Evolutionary conservation across 2,113 vertebrate species (phyloP).

Genomic region (Symphodus melops): DNA sequence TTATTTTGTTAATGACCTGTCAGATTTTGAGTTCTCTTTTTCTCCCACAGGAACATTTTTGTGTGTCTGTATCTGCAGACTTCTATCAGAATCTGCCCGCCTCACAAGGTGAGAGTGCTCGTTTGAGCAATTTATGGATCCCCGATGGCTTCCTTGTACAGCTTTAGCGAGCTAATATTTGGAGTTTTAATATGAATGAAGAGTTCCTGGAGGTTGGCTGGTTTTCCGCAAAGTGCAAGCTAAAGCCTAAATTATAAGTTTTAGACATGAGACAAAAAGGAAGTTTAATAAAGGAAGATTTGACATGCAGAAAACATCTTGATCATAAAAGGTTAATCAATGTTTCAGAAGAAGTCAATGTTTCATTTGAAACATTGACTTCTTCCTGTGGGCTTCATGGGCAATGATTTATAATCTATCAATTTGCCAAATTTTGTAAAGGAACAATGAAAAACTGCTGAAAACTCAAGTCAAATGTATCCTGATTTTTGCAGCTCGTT

Average conservation of each 20-base stretch:
- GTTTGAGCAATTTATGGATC: conserved; percentile 52
- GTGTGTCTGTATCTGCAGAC: conserved; percentile 25
- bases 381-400: too few species aligned
- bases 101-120: conserved; percentile 55
- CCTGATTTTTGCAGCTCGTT: too few species aligned
- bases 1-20: conserved; percentile 50
- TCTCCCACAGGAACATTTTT: conserved; percentile 20
- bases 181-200: conserved; percentile 49
- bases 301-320: background rate
- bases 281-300: background rate
- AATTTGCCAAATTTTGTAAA: too few species aligned
- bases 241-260: background rate
- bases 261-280: background rate
- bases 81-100: conserved; percentile 34
- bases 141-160: conserved; percentile 37
- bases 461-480: too few species aligned
- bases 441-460: too few species aligned
- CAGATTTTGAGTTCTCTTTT: conserved; percentile 34
- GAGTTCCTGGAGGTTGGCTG: conserved; percentile 9
- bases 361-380: too few species aligned
- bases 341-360: too few species aligned
- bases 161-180: conserved; percentile 65
- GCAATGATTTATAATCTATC: too few species aligned
- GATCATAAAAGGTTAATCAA: background rate
- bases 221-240: conserved; percentile 1